Conservation (phyloP, 2,888 invertebrate genomes). For the Leucophenga maculata region DNA sequence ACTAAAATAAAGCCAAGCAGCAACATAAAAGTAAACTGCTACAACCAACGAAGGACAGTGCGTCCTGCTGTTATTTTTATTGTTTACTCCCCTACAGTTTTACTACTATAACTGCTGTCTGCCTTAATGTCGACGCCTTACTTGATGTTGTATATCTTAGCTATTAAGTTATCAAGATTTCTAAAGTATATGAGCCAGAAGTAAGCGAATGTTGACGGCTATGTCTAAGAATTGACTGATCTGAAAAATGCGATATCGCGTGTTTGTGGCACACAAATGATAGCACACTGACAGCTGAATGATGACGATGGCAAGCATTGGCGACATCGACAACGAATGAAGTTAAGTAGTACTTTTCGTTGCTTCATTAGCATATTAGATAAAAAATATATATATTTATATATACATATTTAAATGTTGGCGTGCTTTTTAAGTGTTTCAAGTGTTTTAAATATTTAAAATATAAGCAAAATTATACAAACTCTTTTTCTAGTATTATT, state of each 20-base stretch:
- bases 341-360: too few species aligned
- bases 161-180: conserved; percentile 68
- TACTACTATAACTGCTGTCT: conserved; percentile 13
- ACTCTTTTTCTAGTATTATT: conserved; percentile 49
- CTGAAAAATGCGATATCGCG: conserved; percentile 34
- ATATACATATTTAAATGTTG: too few species aligned
- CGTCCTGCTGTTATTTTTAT: conserved; percentile 59
- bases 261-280: conserved; percentile 25
- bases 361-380: conserved; percentile 15
- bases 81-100: conserved; percentile 51
- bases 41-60: conserved; percentile 17
- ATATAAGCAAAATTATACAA: conserved; percentile 2
- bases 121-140: conserved; percentile 6
- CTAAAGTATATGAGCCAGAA: conserved; percentile 66
- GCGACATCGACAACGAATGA: too few species aligned
- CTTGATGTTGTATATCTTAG: conserved; percentile 28
- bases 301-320: too few species aligned
- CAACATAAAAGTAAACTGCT: neutral
- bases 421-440: too few species aligned
- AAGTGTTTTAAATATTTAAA: too few species aligned
- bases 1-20: too few species aligned
- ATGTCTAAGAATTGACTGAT: conserved; percentile 46
- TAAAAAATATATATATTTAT: neutral
- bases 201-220: conserved; percentile 17
- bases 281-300: neutral